Base-by-base conservation (phyloP, 2,888 invertebrate genomes). In the Callyntrura sp. region DNA sequence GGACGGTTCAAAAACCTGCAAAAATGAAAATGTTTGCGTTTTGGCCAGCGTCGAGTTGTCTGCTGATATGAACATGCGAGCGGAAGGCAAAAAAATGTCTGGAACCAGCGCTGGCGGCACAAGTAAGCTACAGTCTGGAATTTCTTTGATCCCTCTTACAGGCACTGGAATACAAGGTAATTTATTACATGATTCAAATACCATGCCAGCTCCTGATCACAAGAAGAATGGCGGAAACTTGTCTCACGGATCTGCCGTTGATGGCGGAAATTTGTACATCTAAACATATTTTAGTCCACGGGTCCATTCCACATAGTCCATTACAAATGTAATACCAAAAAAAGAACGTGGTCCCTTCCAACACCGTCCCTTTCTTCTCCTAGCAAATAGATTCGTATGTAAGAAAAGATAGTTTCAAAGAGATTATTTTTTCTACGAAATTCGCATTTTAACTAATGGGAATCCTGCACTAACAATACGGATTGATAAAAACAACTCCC, bases 211-310 rank as follows among this genome's bases (percentile, higher is more conserved):
- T 28, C 8, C 9, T 55, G 55, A 28, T 35, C 35, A 45, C 11
- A 20, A 11, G 2, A 12, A 11, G 2, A 23, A 57, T 28, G 45
- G 57, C 0, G 60, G 23, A n/a, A 62, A 35, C 20, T 78, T 48
- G 5, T 20, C 28, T 6, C 28, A 60, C 1, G 81, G 81, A 43
- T 43, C 81, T 20, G n/a, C 78, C 17, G 85, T 86, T 9, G 85
- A 86, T 65, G 85, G 85, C 17, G 85, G 35, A 0, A 78, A 86
- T 51, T 14, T 86, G 25, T 48, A 86, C 51, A 86, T 86, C 0
- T 86, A 78, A 86, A 35, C 8, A 20, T 48, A 11, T n/a, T 78
- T 35, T 35, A 35, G 35, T 35, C 6, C 35, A 35, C 6, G 35
- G 51, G 51, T 51, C 51, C 51, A 51, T 3, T 51, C 51, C 9